Conservation (phyloP, 2,113 vertebrate genomes). For the Ascaphus truei region DNA sequence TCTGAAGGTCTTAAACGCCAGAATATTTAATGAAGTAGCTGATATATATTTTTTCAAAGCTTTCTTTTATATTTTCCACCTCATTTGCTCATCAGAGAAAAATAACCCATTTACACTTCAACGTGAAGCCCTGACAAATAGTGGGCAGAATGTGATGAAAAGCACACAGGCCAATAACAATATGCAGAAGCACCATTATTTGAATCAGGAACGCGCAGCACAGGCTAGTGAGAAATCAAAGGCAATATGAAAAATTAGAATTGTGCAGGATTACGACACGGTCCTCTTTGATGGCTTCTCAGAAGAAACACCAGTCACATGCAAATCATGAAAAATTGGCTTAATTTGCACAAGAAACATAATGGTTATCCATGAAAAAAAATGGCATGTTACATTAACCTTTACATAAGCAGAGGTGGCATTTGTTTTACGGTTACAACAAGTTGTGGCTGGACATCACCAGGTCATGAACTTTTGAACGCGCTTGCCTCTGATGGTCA, state of each 20-base stretch:
- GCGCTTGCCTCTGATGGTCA: no score
- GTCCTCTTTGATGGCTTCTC: background rate
- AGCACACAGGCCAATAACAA: conserved; percentile 7
- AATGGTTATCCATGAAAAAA: background rate
- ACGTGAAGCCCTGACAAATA: background rate
- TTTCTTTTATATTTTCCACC: background rate
- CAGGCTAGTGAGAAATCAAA: conserved; percentile 12
- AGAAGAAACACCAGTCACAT: background rate
- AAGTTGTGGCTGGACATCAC: no score
- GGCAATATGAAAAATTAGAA: background rate
- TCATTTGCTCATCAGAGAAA: background rate
- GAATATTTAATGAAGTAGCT: background rate
- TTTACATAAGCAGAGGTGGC: no score
- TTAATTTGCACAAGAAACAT: background rate
- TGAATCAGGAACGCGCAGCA: background rate
- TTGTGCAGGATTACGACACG: background rate
- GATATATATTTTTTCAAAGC: no score
- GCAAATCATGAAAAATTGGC: background rate
- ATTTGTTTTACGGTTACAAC: no score
- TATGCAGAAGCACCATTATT: conserved; percentile 1
- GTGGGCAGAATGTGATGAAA: background rate
- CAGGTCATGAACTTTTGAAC: no score
- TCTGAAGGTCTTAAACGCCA: background rate
- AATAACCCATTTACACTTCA: background rate
- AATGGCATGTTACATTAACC: no score